These are phyloP conservation scores for Chaetops frenatus DNA, from an alignment of 2,113 vertebrate genomes.

Conservation along the genomic window DNA sequence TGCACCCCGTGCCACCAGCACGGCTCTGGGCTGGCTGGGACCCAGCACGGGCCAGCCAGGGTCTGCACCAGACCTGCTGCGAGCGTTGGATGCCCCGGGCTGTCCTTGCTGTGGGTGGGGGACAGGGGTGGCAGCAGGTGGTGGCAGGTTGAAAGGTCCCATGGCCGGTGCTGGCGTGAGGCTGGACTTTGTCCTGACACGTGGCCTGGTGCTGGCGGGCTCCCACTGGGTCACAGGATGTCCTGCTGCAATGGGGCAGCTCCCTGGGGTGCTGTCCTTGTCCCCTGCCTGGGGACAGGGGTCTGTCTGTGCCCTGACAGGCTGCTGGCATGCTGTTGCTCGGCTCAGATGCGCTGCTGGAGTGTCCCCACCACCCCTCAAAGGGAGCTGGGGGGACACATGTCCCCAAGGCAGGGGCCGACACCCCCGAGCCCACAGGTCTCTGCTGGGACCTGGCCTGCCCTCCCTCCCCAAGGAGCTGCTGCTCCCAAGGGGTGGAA, in stretches of 20 bases:
- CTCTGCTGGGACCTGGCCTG: fast-evolving
- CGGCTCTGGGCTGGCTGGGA: not conserved
- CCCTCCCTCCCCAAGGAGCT: not conserved
- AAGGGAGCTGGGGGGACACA: fast-evolving
- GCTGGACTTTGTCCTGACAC: not conserved
- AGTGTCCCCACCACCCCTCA: not conserved
- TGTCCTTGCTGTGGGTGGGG: fast-evolving
- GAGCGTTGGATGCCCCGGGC: fast-evolving
- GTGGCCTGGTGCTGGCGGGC: not conserved
- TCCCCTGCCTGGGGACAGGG: not conserved
- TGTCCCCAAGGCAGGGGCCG: not conserved
- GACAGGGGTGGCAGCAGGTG: not conserved
- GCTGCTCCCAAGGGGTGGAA: not conserved
- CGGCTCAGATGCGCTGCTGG: not conserved
- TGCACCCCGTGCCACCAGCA: not conserved
- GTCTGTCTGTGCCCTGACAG: not conserved
- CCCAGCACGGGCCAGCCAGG: fast-evolving
- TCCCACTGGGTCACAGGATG: fast-evolving
- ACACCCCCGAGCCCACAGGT: fast-evolving
- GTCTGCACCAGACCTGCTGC: not conserved
- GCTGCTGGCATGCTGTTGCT: not conserved
- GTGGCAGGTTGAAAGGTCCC: not conserved
- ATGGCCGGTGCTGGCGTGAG: fast-evolving
- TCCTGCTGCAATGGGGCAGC: fast-evolving
- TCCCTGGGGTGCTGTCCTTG: not conserved